These are phyloP conservation scores for Drosophila antonietae DNA, from an alignment of 2,888 invertebrate genomes.

Conservation along the genomic window DNA sequence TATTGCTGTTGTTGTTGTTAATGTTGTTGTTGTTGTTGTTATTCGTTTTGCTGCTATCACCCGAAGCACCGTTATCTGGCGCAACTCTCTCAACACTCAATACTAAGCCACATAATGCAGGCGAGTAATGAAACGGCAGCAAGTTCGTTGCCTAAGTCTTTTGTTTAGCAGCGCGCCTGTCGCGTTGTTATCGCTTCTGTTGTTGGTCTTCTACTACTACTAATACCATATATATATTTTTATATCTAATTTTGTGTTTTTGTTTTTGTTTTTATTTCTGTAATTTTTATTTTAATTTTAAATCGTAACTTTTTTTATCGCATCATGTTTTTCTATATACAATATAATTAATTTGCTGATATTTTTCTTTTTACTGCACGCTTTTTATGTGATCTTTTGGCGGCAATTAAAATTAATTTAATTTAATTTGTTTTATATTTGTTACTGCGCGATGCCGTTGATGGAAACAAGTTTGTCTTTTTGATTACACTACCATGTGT, in stretches of 20 bases:
- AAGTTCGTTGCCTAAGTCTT: conserved; percentile 80
- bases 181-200: conserved; percentile 55
- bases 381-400: conserved; percentile 75
- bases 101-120: conserved; percentile 31
- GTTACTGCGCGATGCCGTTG: conserved; percentile 53
- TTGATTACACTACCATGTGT: conserved; percentile 54
- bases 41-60: conserved; percentile 61
- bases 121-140: conserved; percentile 56
- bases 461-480: conserved; percentile 65
- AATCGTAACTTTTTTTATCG: conserved; percentile 68
- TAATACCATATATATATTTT: conserved; percentile 11
- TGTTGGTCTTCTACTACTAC: conserved; percentile 20
- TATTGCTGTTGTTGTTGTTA: conserved; percentile 20
- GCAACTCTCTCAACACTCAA: conserved; percentile 39
- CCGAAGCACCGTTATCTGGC: conserved; percentile 70
- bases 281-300: conserved; percentile 49
- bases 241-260: background rate
- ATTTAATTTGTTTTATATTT: conserved; percentile 75
- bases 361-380: conserved; percentile 73
- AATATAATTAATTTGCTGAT: conserved; percentile 76
- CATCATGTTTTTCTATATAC: conserved; percentile 72
- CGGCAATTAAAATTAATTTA: conserved; percentile 76
- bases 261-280: conserved; percentile 11
- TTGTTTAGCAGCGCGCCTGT: conserved; percentile 51
- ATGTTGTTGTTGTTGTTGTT: conserved; percentile 10